Evolutionary conservation across 1,140 invertebrate genomes (phyloP).

Genomic region (Thereuonema tuberculata): DNA sequence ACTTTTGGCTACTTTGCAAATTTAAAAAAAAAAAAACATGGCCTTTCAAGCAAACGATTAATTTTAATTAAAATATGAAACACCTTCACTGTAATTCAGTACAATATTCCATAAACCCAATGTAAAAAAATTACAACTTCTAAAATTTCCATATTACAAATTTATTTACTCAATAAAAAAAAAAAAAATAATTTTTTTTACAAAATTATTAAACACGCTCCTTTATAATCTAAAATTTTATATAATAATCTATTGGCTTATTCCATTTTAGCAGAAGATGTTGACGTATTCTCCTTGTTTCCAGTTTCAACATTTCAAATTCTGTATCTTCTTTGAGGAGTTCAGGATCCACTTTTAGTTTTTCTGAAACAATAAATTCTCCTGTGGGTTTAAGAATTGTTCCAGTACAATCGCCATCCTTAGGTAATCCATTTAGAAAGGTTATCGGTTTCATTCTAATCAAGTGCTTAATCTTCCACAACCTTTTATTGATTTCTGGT

Average conservation of each 20-base stretch:
- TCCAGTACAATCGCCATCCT: slow-evolving; percentile 45
- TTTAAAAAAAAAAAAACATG: too few species aligned
- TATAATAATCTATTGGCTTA: not conserved
- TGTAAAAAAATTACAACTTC: too few species aligned
- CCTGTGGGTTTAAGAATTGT: slow-evolving; percentile 63
- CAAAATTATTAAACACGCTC: too few species aligned
- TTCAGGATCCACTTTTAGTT: slow-evolving; percentile 36
- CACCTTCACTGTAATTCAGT: too few species aligned
- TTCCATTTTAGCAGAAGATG: not conserved
- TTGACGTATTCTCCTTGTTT: not conserved
- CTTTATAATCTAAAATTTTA: too few species aligned
- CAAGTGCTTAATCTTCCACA: slow-evolving; percentile 79
- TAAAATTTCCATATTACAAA: too few species aligned
- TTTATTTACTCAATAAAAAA: too few species aligned
- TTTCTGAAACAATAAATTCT: slow-evolving; percentile 51
- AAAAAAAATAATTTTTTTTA: too few species aligned
- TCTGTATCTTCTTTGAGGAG: not conserved
- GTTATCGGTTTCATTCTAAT: slow-evolving; percentile 64
- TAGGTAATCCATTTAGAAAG: slow-evolving; percentile 68
- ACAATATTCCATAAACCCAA: too few species aligned
- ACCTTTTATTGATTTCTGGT: slow-evolving; percentile 51
- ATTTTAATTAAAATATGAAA: too few species aligned
- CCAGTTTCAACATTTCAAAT: not conserved
- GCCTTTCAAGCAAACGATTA: too few species aligned
- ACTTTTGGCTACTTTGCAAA: too few species aligned